Evolutionary conservation across 2,888 invertebrate genomes (phyloP).

Genomic region (Andrena minutula): DNA sequence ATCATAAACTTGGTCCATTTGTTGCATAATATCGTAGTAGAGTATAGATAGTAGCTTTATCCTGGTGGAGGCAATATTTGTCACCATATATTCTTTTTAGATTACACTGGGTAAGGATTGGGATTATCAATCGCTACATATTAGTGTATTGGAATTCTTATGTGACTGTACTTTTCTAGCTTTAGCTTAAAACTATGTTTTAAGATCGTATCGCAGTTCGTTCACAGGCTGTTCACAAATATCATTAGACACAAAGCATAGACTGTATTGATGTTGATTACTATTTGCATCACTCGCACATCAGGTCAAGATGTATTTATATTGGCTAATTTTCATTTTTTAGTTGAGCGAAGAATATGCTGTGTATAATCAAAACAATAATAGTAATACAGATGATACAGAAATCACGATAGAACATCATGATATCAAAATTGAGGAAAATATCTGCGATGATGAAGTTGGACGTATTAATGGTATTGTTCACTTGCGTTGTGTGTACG

Average conservation of each 20-base stretch:
- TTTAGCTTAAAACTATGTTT: too few relatives aligned
- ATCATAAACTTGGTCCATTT: background rate
- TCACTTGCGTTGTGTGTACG: background rate
- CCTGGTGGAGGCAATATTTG: background rate
- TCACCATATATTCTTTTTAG: background rate
- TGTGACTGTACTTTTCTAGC: too few relatives aligned
- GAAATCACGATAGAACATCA: background rate
- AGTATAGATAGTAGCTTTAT: background rate
- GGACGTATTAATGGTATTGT: constrained; percentile 6
- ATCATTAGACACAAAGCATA: too few relatives aligned
- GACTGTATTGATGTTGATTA: too few relatives aligned
- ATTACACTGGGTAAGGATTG: background rate
- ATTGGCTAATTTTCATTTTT: too few relatives aligned
- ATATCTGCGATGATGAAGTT: background rate
- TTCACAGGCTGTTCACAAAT: too few relatives aligned
- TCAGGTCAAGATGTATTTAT: too few relatives aligned
- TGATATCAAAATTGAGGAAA: background rate
- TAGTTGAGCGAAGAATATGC: too few relatives aligned
- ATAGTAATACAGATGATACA: background rate
- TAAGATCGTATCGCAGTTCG: too few relatives aligned
- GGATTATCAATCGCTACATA: too few relatives aligned
- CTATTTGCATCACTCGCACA: too few relatives aligned
- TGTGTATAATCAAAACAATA: background rate
- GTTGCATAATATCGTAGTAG: background rate
- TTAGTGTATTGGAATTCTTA: too few relatives aligned